These are phyloP conservation scores for Formicarius rufipectus DNA, from an alignment of 2,113 vertebrate genomes.

Conservation along the genomic window DNA sequence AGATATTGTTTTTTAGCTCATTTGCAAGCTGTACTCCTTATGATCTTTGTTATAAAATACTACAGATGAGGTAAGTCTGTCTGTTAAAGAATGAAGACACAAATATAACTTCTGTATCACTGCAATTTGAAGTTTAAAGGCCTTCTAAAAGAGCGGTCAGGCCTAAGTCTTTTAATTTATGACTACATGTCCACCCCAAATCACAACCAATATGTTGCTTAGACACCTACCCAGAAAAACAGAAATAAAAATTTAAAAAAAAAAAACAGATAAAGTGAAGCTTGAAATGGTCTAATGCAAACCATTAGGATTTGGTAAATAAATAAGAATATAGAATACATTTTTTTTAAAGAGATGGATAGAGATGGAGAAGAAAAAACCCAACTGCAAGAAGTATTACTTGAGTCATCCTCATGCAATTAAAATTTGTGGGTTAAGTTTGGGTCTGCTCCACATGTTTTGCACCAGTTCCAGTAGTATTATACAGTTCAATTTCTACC, in stretches of 20 bases:
- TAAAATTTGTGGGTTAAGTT: background rate
- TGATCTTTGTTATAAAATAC: background rate
- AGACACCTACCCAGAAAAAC: background rate
- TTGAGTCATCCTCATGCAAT: slow-evolving; percentile 9
- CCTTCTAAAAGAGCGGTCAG: background rate
- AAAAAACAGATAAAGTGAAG: background rate
- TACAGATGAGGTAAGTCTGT: accelerated
- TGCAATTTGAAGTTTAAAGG: background rate
- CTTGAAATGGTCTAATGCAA: background rate
- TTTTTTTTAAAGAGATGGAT: background rate
- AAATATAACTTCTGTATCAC: background rate
- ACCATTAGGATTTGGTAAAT: background rate
- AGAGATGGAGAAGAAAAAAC: background rate
- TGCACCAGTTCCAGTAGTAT: background rate
- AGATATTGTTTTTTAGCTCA: background rate
- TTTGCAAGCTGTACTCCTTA: background rate
- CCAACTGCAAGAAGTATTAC: background rate
- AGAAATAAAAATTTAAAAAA: background rate
- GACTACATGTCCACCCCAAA: accelerated
- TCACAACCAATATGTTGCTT: background rate
- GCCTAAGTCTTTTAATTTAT: background rate
- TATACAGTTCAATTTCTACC: background rate
- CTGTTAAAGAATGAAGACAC: background rate
- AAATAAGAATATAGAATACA: background rate
- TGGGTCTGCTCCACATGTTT: slow-evolving; percentile 1